A percentile compares a stretch with the other conserved stretches of the same genome.
phyloP scores from a whole-genome alignment of 2,797 vertebrate species.

The Eulemur mongoz region DNA sequence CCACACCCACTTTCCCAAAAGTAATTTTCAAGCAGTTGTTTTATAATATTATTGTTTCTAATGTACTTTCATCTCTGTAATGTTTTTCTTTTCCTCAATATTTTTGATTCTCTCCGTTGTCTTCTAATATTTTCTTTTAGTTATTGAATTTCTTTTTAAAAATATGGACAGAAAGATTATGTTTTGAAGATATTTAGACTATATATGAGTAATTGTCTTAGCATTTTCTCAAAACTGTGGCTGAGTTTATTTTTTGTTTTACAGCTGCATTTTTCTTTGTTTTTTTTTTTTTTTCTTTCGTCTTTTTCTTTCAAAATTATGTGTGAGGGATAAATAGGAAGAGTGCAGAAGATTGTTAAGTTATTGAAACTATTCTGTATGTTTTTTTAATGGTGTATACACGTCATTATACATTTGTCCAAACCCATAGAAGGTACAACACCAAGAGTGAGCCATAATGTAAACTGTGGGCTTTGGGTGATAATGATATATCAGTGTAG shows the following conservation, averaged over 20 bases:
- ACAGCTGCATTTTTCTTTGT: neutral
- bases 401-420: neutral
- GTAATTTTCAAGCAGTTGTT: neutral
- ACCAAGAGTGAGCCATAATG: neutral
- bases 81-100: neutral
- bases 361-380: neutral
- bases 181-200: neutral
- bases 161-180: neutral
- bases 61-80: neutral
- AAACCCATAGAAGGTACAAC: neutral
- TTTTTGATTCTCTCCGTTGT: neutral
- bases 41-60: neutral
- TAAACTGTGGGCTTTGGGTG: neutral
- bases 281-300: fast-evolving
- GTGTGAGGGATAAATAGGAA: neutral
- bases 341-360: neutral
- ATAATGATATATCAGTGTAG: fast-evolving
- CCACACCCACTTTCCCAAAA: too few relatives aligned
- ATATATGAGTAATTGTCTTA: neutral
- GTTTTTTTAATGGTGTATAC: neutral
- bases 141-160: neutral
- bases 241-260: neutral
- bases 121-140: neutral
- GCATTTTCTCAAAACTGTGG: neutral
- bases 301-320: neutral